Evolutionary conservation across 2,797 vertebrate species (phyloP), one percentile per base, ranked within the genome.

Genomic region (Centroberyx gerrardi): DNA sequence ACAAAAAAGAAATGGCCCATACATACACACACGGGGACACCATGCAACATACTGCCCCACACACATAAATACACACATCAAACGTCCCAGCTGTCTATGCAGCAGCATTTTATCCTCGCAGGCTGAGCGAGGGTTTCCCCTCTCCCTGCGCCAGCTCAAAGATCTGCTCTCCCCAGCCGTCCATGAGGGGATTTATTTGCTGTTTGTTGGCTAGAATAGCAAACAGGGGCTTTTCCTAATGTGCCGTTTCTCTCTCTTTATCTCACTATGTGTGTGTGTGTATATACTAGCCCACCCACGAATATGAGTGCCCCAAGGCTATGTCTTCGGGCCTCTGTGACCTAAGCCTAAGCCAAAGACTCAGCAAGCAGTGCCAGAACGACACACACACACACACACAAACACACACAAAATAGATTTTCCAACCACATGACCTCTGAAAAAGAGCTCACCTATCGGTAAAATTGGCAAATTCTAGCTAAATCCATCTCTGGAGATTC

Each of bases 241-340:
- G 38, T 68, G 17, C 56, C 40, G 4, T 61, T 72, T 52, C 4
- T 46, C 28, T 2, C n/a, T 71, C 10, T 51, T 54, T 72, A 14
- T 72, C 17, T 62, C 8, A 63, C 9, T 74, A 10, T 60, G 27
- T 78, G 22, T 61, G 51, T 75, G 44, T 66, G 51, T 79, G 3
- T 64, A 65, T 65, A 64, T 74, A 12, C 14, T n/a, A 71, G 92
- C 84, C 93, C 94, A 94, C 94, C 92, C 94, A 94, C 42, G 36
- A 79, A 48, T 74, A 53, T 17, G 67, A 80, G 9, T 72, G 82
- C 71, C 90, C 84, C 42, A 65, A 55, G 82, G 87, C 73, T 48
- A 55, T 40, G 48, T 74, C 78, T 80, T 78, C 54, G 80, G 81
- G 78, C 51, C 85, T 87, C 76, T 82, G 70, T 85, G 90, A 91